Conservation (phyloP, 2,113 vertebrate genomes). For the Alexandromys fortis region DNA sequence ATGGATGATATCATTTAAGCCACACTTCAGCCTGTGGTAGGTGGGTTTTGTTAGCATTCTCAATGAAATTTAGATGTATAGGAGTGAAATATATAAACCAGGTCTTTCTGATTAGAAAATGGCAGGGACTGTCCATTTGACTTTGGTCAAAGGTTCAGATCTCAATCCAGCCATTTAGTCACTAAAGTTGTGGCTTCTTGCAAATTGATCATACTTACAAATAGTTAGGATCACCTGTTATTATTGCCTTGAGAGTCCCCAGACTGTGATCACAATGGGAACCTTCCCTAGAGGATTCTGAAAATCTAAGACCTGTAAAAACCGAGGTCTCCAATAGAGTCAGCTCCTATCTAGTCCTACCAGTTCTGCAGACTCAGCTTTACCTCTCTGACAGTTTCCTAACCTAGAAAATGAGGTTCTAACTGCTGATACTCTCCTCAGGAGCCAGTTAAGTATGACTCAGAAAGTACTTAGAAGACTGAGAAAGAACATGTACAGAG, state of each 20-base stretch:
- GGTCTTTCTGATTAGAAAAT: constrained; percentile 13
- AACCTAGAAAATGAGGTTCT: constrained; percentile 34
- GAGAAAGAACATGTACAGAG: background rate
- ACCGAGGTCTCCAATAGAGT: background rate
- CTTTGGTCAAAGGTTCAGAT: constrained; percentile 26
- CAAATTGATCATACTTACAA: background rate
- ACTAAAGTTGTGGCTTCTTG: background rate
- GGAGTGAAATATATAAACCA: background rate
- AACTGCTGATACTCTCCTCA: background rate
- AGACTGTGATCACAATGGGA: background rate
- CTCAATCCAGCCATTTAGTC: background rate
- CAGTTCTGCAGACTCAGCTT: constrained; percentile 22
- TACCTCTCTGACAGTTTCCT: constrained; percentile 17
- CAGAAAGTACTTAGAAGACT: constrained; percentile 4
- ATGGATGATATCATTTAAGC: background rate
- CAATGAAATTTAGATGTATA: constrained; percentile 20
- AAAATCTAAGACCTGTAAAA: background rate
- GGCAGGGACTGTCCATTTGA: background rate
- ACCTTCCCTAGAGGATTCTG: background rate
- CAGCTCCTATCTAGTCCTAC: background rate
- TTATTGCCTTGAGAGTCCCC: background rate
- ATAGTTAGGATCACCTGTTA: background rate
- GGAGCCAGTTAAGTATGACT: constrained; percentile 28
- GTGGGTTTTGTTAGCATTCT: background rate
- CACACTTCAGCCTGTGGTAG: background rate